Evolutionary conservation across 2,888 invertebrate species (phyloP).

Genomic region (Meteorus colon): DNA sequence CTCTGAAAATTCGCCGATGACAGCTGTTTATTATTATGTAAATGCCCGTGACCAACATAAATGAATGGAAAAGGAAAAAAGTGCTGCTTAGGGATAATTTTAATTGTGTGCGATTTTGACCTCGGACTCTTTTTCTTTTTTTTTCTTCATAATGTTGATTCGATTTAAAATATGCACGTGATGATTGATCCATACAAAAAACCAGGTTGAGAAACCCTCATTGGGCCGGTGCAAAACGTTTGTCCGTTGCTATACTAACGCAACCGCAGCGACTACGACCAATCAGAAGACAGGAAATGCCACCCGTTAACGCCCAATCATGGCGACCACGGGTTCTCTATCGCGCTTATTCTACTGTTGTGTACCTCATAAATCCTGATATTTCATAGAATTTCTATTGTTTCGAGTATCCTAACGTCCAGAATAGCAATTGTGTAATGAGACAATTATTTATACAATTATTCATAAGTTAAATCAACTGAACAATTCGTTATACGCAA

Average conservation of each 20-base stretch:
- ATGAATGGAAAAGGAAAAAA: neutral
- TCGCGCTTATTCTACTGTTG: conserved; percentile 40
- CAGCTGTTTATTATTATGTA: neutral
- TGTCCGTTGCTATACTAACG: conserved; percentile 14
- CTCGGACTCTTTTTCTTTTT: conserved; percentile 9
- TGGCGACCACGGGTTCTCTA: conserved; percentile 60
- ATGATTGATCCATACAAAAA: conserved; percentile 22
- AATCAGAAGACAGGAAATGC: conserved; percentile 54
- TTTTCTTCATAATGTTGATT: neutral
- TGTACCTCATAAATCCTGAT: conserved; percentile 8
- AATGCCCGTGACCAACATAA: conserved; percentile 3
- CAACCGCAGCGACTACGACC: conserved; percentile 48
- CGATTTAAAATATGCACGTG: neutral
- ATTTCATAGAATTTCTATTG: conserved; percentile 31
- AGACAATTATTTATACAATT: neutral
- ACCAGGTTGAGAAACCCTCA: conserved; percentile 49
- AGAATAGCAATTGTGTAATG: neutral
- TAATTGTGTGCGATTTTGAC: conserved; percentile 1
- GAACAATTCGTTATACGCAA: no score
- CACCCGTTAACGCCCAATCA: conserved; percentile 65
- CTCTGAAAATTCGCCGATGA: neutral
- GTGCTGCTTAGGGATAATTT: neutral
- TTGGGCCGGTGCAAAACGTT: conserved; percentile 51
- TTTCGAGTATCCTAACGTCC: neutral
- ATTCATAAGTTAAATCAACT: neutral